Conservation (phyloP, 1,140 invertebrate species). For the Temnothorax nylanderi region DNA sequence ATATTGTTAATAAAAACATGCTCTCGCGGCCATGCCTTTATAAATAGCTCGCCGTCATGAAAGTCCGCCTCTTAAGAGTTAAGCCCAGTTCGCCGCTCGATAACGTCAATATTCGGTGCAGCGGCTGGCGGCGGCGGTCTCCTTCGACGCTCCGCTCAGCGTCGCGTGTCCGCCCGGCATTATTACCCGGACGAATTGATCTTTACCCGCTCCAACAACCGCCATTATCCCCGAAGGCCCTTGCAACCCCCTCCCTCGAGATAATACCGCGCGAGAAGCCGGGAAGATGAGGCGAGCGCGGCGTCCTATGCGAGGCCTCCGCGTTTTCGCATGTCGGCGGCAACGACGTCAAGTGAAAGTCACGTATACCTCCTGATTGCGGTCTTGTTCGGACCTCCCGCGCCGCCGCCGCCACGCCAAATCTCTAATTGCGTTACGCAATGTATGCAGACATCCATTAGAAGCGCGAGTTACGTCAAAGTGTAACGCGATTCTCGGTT, state of each 20-base stretch:
- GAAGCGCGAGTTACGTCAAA: background rate
- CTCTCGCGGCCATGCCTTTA: background rate
- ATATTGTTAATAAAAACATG: constrained; percentile 43
- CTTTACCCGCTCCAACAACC: constrained; percentile 42
- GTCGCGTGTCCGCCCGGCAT: constrained; percentile 41
- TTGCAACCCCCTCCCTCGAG: background rate
- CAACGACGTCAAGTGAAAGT: constrained; percentile 35
- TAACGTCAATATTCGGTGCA: constrained; percentile 39
- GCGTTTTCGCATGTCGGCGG: constrained; percentile 19
- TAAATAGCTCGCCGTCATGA: constrained; percentile 33
- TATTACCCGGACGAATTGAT: constrained; percentile 55
- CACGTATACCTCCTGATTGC: constrained; percentile 47
- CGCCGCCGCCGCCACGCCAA: background rate
- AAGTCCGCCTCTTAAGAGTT: constrained; percentile 9
- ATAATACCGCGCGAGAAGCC: background rate
- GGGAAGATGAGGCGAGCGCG: background rate
- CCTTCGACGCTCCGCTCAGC: background rate
- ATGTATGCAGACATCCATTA: background rate
- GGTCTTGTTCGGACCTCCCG: constrained; percentile 14
- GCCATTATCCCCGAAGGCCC: constrained; percentile 25
- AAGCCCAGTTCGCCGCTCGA: constrained; percentile 22
- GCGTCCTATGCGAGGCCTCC: background rate
- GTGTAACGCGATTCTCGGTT: background rate
- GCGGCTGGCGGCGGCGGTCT: background rate
- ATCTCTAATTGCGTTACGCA: constrained; percentile 45